phyloP scores from a whole-genome alignment of 2,888 invertebrate species.

The Schizotus pectinicornis region DNA sequence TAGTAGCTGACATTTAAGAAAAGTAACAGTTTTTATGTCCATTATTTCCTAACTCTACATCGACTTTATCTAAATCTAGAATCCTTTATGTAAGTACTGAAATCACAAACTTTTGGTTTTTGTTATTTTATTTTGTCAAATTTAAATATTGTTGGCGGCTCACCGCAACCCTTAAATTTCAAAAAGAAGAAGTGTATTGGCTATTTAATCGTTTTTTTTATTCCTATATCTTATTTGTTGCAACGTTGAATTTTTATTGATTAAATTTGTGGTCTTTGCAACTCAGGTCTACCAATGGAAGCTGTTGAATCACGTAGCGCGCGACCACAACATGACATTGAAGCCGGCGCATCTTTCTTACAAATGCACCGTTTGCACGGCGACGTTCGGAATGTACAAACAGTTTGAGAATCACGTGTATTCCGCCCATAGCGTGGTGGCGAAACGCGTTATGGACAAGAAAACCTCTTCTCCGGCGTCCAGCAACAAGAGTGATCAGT shows the following conservation, averaged over 20 bases:
- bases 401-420: constrained; percentile 94
- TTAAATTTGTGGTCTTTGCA: constrained; percentile 46
- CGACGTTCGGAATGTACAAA: constrained; percentile 94
- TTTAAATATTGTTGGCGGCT: no score
- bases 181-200: neutral
- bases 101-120: no score
- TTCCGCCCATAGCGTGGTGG: constrained; percentile 89
- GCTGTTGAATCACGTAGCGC: constrained; percentile 86
- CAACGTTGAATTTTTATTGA: no score
- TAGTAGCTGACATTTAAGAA: neutral
- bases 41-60: no score
- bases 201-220: neutral
- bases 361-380: constrained; percentile 94
- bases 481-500: constrained; percentile 62
- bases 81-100: no score
- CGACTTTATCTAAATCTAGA: no score
- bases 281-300: constrained; percentile 91
- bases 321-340: constrained; percentile 89
- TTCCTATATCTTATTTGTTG: no score
- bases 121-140: no score
- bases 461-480: constrained; percentile 60
- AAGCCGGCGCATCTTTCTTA: constrained; percentile 93
- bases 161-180: no score
- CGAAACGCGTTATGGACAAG: constrained; percentile 84
- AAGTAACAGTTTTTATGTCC: no score